phyloP scores from a whole-genome alignment of 2,888 invertebrate genomes.

The Parnassius mnemosyne region DNA sequence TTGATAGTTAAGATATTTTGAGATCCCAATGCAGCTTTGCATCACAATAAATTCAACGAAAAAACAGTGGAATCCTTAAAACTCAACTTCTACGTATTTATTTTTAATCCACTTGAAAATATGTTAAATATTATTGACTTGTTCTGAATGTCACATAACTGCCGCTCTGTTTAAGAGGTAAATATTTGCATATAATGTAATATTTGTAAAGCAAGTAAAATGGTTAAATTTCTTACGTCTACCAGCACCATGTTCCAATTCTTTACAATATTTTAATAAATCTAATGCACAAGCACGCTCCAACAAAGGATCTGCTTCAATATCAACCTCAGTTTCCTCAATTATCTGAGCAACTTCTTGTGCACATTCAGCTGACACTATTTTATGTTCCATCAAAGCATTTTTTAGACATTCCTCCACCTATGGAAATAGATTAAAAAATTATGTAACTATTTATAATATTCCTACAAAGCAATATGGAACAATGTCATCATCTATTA shows the following conservation, averaged over 20 bases:
- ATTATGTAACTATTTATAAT: neutral
- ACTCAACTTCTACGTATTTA: too few relatives aligned
- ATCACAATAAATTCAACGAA: too few relatives aligned
- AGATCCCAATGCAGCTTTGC: too few relatives aligned
- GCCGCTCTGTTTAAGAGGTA: too few relatives aligned
- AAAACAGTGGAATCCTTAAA: too few relatives aligned
- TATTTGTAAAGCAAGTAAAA: neutral
- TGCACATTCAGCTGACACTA: conserved; percentile 87
- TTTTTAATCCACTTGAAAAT: too few relatives aligned
- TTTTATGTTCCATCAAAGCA: conserved; percentile 86
- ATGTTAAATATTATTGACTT: too few relatives aligned
- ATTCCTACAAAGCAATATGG: neutral
- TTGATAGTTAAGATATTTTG: too few relatives aligned
- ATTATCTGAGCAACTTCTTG: conserved; percentile 93
- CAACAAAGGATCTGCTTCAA: conserved; percentile 95
- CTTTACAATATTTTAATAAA: conserved; percentile 88
- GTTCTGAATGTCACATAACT: too few relatives aligned
- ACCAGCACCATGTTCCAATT: conserved; percentile 93
- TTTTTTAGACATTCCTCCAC: conserved; percentile 96
- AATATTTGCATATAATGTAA: too few relatives aligned
- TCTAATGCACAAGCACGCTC: conserved; percentile 94
- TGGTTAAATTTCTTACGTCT: conserved; percentile 84
- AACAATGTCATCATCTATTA: too few relatives aligned
- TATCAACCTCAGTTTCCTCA: conserved; percentile 94
- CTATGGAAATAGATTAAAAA: conserved; percentile 56